Conservation (phyloP, 1,140 invertebrate species). For the Bombus polaris region DNA sequence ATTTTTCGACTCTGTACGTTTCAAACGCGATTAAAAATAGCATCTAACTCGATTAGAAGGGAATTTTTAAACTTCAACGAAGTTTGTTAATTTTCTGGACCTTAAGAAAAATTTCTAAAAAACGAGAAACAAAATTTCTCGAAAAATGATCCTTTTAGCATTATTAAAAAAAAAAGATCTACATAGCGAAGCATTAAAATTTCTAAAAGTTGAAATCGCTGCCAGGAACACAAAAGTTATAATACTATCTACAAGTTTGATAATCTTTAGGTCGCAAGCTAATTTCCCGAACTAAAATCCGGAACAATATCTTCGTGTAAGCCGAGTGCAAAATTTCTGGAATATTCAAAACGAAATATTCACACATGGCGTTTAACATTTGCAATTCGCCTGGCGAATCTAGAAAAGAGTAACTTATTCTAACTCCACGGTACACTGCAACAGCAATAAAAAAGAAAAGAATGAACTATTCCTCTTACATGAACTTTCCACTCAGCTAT, state of each 20-base stretch:
- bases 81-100: not conserved
- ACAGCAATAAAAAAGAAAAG: too few species aligned
- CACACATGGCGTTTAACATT: not conserved
- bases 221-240: too few species aligned
- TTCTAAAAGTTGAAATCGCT: too few species aligned
- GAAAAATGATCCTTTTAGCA: too few species aligned
- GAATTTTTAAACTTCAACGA: not conserved
- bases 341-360: not conserved
- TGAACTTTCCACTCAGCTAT: not conserved
- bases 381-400: not conserved
- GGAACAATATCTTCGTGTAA: too few species aligned
- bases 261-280: too few species aligned
- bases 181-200: too few species aligned
- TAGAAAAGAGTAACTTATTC: not conserved
- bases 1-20: not conserved
- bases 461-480: not conserved
- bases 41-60: not conserved
- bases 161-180: too few species aligned
- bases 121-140: too few species aligned
- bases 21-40: not conserved
- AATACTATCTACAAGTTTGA: too few species aligned
- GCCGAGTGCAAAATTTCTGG: not conserved
- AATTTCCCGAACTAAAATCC: not conserved
- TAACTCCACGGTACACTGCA: not conserved
- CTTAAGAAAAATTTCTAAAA: accelerated